These are phyloP conservation scores for Strongylocentrotus purpuratus DNA, from an alignment of 35 echinoderm and acorn worm genomes.

Conservation along the genomic window DNA sequence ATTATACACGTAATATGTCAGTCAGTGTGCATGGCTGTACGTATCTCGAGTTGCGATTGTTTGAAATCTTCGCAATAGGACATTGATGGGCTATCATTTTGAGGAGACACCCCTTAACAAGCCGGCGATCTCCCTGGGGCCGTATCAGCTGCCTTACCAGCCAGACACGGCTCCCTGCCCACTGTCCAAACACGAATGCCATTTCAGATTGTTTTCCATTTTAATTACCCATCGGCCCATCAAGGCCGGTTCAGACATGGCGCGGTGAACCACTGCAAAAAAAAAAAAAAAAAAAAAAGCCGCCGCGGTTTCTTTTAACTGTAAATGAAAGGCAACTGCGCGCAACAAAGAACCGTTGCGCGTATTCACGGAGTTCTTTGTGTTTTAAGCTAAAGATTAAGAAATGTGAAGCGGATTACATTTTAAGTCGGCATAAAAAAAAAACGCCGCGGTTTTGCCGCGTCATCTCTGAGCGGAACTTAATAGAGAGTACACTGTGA, in stretches of 20 bases:
- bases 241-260: neutral
- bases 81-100: neutral
- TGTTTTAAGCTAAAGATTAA: no score
- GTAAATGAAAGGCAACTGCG: no score
- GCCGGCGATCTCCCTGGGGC: neutral
- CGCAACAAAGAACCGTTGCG: no score
- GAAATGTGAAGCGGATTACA: no score
- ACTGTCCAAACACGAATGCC: conserved; percentile 1
- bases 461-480: no score
- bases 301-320: no score
- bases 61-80: neutral
- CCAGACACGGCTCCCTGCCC: neutral
- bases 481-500: no score
- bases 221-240: neutral
- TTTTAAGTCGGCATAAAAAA: no score
- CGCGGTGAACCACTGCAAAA: no score
- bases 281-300: no score
- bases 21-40: neutral
- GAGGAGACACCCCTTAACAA: neutral
- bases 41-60: neutral
- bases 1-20: neutral
- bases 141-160: neutral
- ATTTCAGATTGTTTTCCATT: conserved; percentile 19
- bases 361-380: no score
- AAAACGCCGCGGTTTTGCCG: no score